A percentile compares a stretch with the other conserved stretches of the same genome.
phyloP scores from a whole-genome alignment of 2,797 vertebrate species.

The Tolypeutes matacus region DNA sequence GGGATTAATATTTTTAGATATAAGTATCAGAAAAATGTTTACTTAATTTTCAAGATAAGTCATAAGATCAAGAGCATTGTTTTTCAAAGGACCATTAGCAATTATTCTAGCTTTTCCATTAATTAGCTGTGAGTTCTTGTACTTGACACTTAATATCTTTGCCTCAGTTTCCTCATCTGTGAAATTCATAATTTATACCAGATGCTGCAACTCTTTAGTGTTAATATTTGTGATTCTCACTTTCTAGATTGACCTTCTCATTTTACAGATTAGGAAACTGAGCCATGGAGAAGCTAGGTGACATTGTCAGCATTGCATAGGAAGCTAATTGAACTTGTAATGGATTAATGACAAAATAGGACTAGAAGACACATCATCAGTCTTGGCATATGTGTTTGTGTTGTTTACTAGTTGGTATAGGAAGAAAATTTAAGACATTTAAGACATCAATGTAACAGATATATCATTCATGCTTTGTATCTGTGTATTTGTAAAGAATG shows the following conservation, averaged over 20 bases:
- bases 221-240: background rate
- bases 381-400: background rate
- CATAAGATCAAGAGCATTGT: background rate
- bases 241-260: background rate
- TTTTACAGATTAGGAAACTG: conserved; percentile 39
- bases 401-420: background rate
- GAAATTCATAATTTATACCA: background rate
- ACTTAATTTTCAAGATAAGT: background rate
- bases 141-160: background rate
- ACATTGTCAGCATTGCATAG: background rate
- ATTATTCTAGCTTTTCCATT: background rate
- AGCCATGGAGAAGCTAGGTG: background rate
- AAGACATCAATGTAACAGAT: background rate
- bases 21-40: background rate
- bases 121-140: background rate
- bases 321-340: background rate
- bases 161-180: background rate
- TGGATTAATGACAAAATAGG: background rate
- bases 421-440: background rate
- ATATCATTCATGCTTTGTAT: background rate
- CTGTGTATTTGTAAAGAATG: background rate
- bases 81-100: background rate
- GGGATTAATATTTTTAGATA: background rate
- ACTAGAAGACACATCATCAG: background rate
- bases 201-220: background rate